Evolutionary conservation across 2,888 invertebrate species (phyloP), one percentile per base, ranked within the genome.

Genomic region (Yponomeuta plumbellus): DNA sequence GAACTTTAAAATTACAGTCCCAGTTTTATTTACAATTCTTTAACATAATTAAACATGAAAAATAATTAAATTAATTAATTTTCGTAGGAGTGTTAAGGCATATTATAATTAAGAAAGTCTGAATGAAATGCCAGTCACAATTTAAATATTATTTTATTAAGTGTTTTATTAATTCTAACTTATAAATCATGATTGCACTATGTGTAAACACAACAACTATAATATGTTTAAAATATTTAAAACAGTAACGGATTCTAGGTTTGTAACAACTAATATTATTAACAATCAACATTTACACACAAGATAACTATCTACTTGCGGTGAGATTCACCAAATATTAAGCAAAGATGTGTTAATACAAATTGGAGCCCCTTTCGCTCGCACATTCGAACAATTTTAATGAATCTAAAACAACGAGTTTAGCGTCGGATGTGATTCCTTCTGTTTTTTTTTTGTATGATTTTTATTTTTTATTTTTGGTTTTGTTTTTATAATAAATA

Each of bases 151-250:
- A 3, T 17, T 52, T 52, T 52, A 52, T 52, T 52, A 71, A 71
- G 58, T 21, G 58, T 10, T 34, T 34, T 34, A 34, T 34, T 34
- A 6, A 59, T 22, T 20, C 22, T 21, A 21, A 59, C 23, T 59
- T 59, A 10, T 20, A 22, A 8, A 57, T 17, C 17, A 59, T 59
- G 4, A 52, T 61, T 62, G 61, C 39, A 26, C 26, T 80, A 79
- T 78, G 82, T 80, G 81, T 74, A 66, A 74, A 34, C 10, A 34
- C 34, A 70, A 80, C 77, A 78, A 78, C 70, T 72, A 76, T 1
- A 59, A 22, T 23, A 59, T 13, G 21, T 21, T 20, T 75, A 77
- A 71, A 77, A 75, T 79, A 76, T 76, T 73, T 71, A 75, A 79
- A 72, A 79, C 75, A 74, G 76, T 69, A 74, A 74, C 69, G 70